These are phyloP conservation scores for Varroa destructor DNA, from an alignment of 1,140 invertebrate genomes.

Conservation along the genomic window DNA sequence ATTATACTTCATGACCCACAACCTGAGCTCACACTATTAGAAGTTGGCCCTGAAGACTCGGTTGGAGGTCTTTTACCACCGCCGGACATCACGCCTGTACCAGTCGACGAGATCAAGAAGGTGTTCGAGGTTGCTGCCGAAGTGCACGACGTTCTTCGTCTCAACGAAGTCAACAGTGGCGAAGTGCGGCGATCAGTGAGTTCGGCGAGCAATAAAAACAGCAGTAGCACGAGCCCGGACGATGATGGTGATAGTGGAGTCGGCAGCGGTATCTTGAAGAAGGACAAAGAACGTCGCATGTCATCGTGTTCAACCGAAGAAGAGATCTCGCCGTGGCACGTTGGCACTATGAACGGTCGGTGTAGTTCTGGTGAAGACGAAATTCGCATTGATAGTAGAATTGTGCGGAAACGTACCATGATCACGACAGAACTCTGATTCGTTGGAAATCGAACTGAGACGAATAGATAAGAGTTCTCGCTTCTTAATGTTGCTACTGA, in stretches of 20 bases:
- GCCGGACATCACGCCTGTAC: constrained; percentile 6
- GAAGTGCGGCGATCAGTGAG: constrained; percentile 17
- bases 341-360: constrained; percentile 19
- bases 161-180: constrained; percentile 19
- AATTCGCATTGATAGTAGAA: constrained; percentile 19
- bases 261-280: no score
- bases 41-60: constrained; percentile 22
- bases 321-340: constrained; percentile 24
- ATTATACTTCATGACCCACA: constrained; percentile 23
- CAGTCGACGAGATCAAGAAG: constrained; percentile 5
- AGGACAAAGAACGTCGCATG: constrained; percentile 16
- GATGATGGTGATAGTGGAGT: no score
- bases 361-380: constrained; percentile 22
- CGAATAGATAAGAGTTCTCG: no score
- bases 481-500: no score
- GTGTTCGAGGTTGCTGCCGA: neutral
- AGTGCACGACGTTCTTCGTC: neutral
- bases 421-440: constrained; percentile 25
- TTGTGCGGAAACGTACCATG: constrained; percentile 23
- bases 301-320: constrained; percentile 17
- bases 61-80: constrained; percentile 6
- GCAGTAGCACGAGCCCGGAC: neutral
- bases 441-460: neutral
- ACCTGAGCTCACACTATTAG: neutral
- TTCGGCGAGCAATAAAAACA: constrained; percentile 11